Evolutionary conservation across 2,797 vertebrate species (phyloP).

Genomic region (Oryzias dopingdopingensis): DNA sequence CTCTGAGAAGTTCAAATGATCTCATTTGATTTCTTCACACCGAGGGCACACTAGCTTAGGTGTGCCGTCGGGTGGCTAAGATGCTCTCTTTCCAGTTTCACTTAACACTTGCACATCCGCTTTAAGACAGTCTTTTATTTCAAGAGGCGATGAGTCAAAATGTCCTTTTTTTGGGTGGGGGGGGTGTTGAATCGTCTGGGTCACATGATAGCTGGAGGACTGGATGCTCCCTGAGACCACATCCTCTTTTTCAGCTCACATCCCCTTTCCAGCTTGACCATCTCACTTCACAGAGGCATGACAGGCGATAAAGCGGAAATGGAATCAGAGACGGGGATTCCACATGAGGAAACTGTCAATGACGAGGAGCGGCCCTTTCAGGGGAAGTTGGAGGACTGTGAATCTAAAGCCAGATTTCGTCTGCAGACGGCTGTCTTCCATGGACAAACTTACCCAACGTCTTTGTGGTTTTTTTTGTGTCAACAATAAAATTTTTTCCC

Average conservation of each 20-base stretch:
- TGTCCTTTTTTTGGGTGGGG: slow-evolving; percentile 1
- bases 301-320: slow-evolving; percentile 61
- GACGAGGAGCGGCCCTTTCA: slow-evolving; percentile 47
- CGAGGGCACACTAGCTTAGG: slow-evolving; percentile 75
- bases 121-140: neutral
- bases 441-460: no score
- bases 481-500: no score
- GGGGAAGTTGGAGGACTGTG: slow-evolving; percentile 48
- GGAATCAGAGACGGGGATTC: slow-evolving; percentile 63
- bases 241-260: slow-evolving; percentile 78
- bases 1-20: slow-evolving; percentile 76
- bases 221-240: slow-evolving; percentile 47
- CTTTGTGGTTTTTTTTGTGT: no score
- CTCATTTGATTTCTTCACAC: slow-evolving; percentile 82
- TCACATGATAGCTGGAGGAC: slow-evolving; percentile 43
- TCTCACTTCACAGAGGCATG: slow-evolving; percentile 47
- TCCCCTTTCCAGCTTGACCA: slow-evolving; percentile 70
- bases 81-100: slow-evolving; percentile 64
- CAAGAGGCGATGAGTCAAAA: slow-evolving; percentile 30
- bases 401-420: slow-evolving; percentile 60
- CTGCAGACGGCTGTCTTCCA: neutral
- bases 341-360: slow-evolving; percentile 52
- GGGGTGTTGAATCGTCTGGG: slow-evolving; percentile 12
- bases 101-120: neutral
- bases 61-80: slow-evolving; percentile 73